Evolutionary conservation across 2,888 invertebrate species (phyloP), one percentile per base, ranked within the genome.

Genomic region (Diaprepes abbreviatus): DNA sequence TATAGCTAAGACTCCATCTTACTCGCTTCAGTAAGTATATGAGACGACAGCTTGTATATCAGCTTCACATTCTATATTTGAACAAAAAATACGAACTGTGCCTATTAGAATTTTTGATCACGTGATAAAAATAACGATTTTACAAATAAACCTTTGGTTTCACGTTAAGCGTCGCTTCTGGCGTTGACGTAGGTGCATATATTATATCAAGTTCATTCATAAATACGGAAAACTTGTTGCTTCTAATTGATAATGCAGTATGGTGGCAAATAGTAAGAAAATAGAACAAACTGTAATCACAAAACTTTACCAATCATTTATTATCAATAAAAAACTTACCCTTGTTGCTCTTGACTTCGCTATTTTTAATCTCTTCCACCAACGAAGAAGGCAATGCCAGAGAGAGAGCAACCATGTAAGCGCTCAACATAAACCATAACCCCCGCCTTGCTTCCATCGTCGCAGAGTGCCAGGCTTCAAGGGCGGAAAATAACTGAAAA

Each of bases 361-460:
- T 82, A 48, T 79, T 78, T 73, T 83, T 83, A 57, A 83, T 82
- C 71, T 84, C 82, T 66, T 84, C 83, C 2, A 84, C 79, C 65
- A 84, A 72, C n/a, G 84, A 83, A 2, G 83, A 77, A 2, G 84
- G 84, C 45, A 84, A 74, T 19, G 82, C 81, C 21, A 74, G 50
- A 14, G 74, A 74, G 10, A 78, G 55, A 31, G 74, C 76, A 17
- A 77, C 58, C 70, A 76, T 71, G 43, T 74, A 74, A 43, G 74
- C 75, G 59, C 57, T 52, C 76, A 66, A n/a, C 58, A 69, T 52
- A 68, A 48, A 66, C 10, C 14, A 70, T 16, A 70, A 16, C 9
- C 58, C 52, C 63, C 66, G 58, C 12, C 45, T 64, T 17, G 68
- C 71, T 65, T 45, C 45, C 67, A 71, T 71, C 10, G 17, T 57